Conservation (phyloP, 2,797 vertebrate species). For the Euphonia xanthogaster region DNA sequence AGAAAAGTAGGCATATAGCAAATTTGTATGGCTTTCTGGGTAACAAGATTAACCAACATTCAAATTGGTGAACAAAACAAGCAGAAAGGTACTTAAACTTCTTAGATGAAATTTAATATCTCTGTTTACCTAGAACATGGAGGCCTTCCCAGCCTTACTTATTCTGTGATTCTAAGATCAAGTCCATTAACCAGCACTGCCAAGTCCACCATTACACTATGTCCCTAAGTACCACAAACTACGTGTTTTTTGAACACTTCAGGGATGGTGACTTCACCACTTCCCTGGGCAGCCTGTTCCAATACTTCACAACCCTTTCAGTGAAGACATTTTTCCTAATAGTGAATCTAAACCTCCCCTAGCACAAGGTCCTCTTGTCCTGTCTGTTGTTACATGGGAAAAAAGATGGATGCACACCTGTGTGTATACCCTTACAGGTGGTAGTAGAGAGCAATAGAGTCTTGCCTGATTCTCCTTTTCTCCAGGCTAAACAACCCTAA, state of each 20-base stretch:
- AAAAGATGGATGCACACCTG: background rate
- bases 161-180: fast-evolving
- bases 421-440: background rate
- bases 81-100: background rate
- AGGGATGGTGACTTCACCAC: background rate
- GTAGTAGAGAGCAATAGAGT: background rate
- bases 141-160: background rate
- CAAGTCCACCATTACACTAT: background rate
- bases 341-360: background rate
- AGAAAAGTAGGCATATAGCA: background rate
- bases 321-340: background rate
- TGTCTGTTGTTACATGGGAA: background rate
- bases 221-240: too few relatives aligned
- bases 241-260: background rate
- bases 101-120: background rate
- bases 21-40: background rate
- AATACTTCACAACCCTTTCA: background rate
- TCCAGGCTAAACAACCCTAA: background rate
- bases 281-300: background rate
- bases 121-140: background rate
- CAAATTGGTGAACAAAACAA: background rate
- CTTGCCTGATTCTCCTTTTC: background rate
- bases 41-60: background rate
- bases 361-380: background rate
- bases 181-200: background rate